These are phyloP conservation scores for Accipiter cooperii DNA, from an alignment of 2,113 vertebrate genomes.

Conservation along the genomic window DNA sequence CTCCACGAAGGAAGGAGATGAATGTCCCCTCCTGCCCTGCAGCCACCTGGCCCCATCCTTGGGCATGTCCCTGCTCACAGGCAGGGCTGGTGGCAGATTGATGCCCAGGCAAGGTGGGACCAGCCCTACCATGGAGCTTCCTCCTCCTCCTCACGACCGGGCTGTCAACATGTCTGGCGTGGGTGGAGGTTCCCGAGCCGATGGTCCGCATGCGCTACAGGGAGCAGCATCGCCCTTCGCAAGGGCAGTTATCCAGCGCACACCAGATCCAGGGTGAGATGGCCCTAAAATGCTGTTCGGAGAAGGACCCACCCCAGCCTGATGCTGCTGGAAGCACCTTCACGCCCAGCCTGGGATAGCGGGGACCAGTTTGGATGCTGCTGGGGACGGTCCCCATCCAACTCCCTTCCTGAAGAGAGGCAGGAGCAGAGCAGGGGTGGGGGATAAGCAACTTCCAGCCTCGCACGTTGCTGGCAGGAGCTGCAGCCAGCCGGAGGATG, in stretches of 20 bases:
- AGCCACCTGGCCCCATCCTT: not conserved
- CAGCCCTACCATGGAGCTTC: not conserved
- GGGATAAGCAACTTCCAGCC: not conserved
- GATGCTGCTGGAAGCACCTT: not conserved
- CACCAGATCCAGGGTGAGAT: not conserved
- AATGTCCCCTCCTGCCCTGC: not conserved
- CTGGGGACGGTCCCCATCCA: not conserved
- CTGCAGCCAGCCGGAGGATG: not conserved
- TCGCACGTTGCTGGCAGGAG: not conserved
- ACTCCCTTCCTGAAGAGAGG: not conserved
- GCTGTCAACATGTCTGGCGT: not conserved
- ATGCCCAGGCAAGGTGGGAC: not conserved
- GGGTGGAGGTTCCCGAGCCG: rapidly evolving
- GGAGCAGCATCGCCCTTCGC: not conserved
- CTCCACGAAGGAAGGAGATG: not conserved
- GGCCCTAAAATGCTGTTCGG: not conserved
- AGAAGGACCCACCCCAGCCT: not conserved
- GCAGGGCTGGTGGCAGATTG: not conserved
- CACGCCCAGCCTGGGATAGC: rapidly evolving
- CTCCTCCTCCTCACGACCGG: not conserved
- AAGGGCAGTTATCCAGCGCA: rapidly evolving
- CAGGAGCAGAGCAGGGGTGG: not conserved
- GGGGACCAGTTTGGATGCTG: not conserved
- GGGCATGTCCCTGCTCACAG: not conserved
- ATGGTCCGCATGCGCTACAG: not conserved